Conservation (phyloP, 2,888 invertebrate species). For the Pyrochroa serraticornis region DNA sequence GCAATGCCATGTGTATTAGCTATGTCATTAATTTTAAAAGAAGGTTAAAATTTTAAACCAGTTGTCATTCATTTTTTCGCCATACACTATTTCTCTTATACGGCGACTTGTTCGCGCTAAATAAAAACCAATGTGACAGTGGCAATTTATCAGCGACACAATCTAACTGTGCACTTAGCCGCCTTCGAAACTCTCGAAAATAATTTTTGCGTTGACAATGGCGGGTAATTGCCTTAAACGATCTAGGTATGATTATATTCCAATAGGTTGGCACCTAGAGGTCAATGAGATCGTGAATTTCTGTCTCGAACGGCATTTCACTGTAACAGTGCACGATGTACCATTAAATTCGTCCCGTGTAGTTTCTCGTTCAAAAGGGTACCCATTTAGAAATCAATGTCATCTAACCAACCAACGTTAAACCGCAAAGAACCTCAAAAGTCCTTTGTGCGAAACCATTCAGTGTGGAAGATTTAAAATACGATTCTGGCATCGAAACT, state of each 20-base stretch:
- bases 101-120: no score
- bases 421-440: no score
- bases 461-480: no score
- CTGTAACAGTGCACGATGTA: slow-evolving; percentile 27
- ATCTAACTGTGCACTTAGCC: no score
- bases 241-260: slow-evolving; percentile 23
- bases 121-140: neutral
- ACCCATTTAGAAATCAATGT: slow-evolving; percentile 9
- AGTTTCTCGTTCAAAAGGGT: slow-evolving; percentile 7
- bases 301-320: slow-evolving; percentile 24
- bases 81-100: no score
- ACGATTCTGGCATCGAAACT: no score
- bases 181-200: slow-evolving; percentile 3
- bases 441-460: no score
- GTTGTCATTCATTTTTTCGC: no score
- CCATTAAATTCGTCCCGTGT: slow-evolving; percentile 21
- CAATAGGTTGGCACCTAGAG: slow-evolving; percentile 32
- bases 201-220: slow-evolving; percentile 8
- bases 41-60: neutral
- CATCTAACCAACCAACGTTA: neutral
- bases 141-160: neutral
- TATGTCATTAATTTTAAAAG: neutral
- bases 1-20: no score
- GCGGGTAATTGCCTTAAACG: slow-evolving; percentile 5
- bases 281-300: slow-evolving; percentile 35